Percentiles rank a stretch among this genome's conserved stretches.
Conservation (phyloP, 1,140 invertebrate genomes). For the Asbolus verrucosus region DNA sequence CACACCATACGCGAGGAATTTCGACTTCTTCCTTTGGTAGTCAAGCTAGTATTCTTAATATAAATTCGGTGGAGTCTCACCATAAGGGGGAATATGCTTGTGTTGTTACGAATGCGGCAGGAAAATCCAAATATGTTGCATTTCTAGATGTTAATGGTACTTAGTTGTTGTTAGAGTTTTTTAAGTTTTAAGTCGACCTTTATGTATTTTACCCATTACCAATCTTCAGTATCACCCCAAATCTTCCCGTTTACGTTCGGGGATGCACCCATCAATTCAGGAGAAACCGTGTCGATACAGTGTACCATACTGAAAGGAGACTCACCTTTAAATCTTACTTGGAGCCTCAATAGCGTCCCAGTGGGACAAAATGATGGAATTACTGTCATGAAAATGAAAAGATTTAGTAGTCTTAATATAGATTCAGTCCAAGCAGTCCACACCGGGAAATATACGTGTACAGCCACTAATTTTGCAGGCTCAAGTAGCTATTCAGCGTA, state of each 20-base stretch:
- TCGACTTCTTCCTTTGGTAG: conserved; percentile 68
- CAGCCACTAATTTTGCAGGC: conserved; percentile 75
- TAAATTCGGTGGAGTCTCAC: conserved; percentile 70
- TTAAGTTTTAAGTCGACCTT: conserved; percentile 35
- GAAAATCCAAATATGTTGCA: conserved; percentile 70
- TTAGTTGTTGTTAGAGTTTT: conserved; percentile 43
- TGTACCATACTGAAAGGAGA: conserved; percentile 83
- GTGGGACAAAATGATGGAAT: conserved; percentile 25
- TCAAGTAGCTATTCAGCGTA: conserved; percentile 70
- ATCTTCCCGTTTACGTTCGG: conserved; percentile 72
- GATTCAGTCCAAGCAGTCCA: conserved; percentile 70
- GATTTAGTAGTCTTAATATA: conserved; percentile 23
- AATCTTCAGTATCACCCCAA: conserved; percentile 70
- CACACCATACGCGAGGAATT: conserved; percentile 61
- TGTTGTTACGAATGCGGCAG: conserved; percentile 73
- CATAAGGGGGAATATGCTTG: conserved; percentile 77
- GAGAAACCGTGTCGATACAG: conserved; percentile 80
- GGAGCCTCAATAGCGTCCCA: conserved; percentile 72
- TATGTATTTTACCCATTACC: conserved; percentile 8
- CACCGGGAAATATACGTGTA: conserved; percentile 75
- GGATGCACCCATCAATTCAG: conserved; percentile 77
- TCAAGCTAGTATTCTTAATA: conserved; percentile 71
- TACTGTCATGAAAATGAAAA: conserved; percentile 7
- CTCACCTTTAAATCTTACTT: conserved; percentile 76
- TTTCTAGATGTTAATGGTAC: conserved; percentile 72